Conservation (phyloP, 2,888 invertebrate genomes). For the Uropetala carovei region DNA sequence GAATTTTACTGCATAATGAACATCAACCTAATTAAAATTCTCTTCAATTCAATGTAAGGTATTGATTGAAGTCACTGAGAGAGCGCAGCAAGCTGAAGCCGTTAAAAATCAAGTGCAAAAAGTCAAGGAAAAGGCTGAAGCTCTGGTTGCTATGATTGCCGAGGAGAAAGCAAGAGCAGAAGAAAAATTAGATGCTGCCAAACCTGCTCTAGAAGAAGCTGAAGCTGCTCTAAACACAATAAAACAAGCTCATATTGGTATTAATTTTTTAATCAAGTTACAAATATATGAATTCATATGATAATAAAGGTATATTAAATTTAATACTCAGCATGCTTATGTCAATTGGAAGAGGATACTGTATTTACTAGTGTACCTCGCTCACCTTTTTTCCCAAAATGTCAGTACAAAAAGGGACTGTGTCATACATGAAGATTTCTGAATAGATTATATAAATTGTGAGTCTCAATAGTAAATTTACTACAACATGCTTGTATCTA, state of each 20-base stretch:
- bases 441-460: no score
- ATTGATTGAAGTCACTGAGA: constrained; percentile 91
- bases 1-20: no score
- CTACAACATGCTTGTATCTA: no score
- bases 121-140: constrained; percentile 97
- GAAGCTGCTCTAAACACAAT: constrained; percentile 97
- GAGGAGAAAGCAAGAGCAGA: constrained; percentile 94
- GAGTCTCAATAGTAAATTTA: no score
- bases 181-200: constrained; percentile 94
- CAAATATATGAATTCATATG: not conserved
- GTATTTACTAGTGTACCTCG: not conserved
- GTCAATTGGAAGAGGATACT: not conserved
- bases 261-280: constrained; percentile 37
- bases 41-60: constrained; percentile 70
- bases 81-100: constrained; percentile 96
- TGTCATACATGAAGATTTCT: no score
- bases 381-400: not conserved
- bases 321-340: not conserved
- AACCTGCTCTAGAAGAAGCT: constrained; percentile 96
- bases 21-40: not conserved
- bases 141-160: constrained; percentile 89
- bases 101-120: constrained; percentile 97
- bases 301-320: not conserved
- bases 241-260: constrained; percentile 94
- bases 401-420: no score